Base-by-base conservation (phyloP, 1,140 invertebrate genomes). In the Platorchestia sp. region DNA sequence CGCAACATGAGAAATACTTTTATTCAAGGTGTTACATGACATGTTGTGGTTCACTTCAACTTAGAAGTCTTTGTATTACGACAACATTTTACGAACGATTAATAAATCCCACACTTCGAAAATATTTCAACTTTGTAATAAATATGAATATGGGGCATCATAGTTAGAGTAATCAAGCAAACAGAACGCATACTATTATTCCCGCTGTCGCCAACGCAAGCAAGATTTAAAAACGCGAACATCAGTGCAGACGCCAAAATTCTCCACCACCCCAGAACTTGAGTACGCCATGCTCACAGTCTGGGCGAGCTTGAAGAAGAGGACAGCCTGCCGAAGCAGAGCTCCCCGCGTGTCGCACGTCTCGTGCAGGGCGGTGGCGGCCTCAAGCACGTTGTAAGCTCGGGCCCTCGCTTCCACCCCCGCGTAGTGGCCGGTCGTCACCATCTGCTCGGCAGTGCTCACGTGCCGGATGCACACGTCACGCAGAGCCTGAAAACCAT, bases 401-500 rank as follows among this genome's bases (percentile, higher is more conserved):
- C 98, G 97, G 95, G 97, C 97, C 44, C 98, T 98, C 0, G 98
- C 98, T 97, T 98, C 98, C 96, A 98, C 98, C 1, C 98, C 98
- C 41, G 98, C 98, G 96, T 98, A 98, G 96, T 98, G 98, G 41
- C 98, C 98, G 0, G 98, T 97, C 47, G 98, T 97, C 44, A 98
- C 97, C 43, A 99, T 97, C 97, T 98, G 98, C 97, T 99, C 98
- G 40, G 98, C 98, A 45, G 98, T 98, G 97, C 98, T 98, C 1
- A 98, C 98, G 96, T 99, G 98, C 97, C 98, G 98, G 45, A 99
- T 97, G 7, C 98, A 98, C 96, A 97, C 97, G 96, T 99, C 98
- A 97, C 98, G 98, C 59, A 98, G 97, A 75, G 98, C 98, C 97
- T 98, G 96, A 45, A 96, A 96, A 87, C 22, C 59, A 75, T 27